Evolutionary conservation across 2,888 invertebrate species (phyloP).

Genomic region (Clunio marinus): DNA sequence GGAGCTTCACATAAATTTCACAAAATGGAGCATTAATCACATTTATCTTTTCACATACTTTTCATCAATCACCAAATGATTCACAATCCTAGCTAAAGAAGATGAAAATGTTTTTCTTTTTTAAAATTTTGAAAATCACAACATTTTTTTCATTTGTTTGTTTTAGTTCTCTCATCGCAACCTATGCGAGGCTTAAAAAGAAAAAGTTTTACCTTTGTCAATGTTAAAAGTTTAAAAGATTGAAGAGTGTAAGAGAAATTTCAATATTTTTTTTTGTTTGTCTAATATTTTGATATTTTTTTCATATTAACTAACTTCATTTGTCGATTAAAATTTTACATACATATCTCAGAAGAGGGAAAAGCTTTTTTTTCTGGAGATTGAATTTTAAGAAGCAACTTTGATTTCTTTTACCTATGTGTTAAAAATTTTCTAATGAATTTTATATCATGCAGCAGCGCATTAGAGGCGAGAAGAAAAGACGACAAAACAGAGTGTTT

Average conservation of each 20-base stretch:
- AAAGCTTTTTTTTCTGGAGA: neutral
- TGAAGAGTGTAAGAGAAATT: neutral
- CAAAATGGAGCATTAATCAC: neutral
- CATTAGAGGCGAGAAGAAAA: neutral
- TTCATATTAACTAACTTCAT: neutral
- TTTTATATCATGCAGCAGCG: neutral
- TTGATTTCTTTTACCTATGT: neutral
- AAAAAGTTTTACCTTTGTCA: neutral
- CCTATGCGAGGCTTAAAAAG: neutral
- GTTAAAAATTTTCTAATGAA: neutral
- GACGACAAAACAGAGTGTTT: neutral
- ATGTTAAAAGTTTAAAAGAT: neutral
- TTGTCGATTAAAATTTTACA: neutral
- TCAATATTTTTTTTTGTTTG: neutral
- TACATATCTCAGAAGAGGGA: neutral
- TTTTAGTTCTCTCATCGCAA: neutral
- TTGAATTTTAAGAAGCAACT: slow-evolving; percentile 1
- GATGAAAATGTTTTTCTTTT: neutral
- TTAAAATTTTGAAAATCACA: neutral
- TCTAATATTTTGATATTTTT: neutral
- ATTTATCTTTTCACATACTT: neutral
- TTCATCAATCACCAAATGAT: neutral
- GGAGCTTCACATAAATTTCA: too few relatives aligned
- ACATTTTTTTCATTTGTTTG: neutral
- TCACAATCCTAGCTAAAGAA: slow-evolving; percentile 6